These are phyloP conservation scores for Larimichthys polyactis DNA, from an alignment of 2,113 vertebrate genomes.

Conservation along the genomic window DNA sequence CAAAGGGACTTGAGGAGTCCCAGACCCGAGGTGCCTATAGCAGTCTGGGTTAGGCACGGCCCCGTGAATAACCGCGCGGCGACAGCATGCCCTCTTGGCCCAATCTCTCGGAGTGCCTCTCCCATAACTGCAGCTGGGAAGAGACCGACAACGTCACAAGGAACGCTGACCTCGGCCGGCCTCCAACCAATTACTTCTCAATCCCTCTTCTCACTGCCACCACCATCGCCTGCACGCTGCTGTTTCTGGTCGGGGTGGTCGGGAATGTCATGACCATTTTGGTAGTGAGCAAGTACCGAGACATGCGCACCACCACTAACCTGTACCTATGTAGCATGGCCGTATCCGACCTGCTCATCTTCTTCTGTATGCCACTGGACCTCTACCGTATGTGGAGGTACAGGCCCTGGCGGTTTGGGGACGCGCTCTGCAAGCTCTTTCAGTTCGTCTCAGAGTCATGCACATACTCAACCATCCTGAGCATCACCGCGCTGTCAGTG, in stretches of 20 bases:
- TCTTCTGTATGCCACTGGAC: constrained; percentile 97
- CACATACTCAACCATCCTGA: constrained; percentile 97
- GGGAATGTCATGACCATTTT: constrained; percentile 96
- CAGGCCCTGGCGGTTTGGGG: constrained; percentile 94
- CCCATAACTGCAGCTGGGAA: constrained; percentile 83
- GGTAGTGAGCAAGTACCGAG: constrained; percentile 92
- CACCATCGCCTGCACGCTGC: constrained; percentile 89
- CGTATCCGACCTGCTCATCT: constrained; percentile 95
- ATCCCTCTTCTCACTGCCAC: constrained; percentile 90
- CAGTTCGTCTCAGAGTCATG: constrained; percentile 96
- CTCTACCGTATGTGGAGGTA: constrained; percentile 96
- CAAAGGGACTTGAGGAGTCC: constrained; percentile 48
- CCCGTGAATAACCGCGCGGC: constrained; percentile 60
- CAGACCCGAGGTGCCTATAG: constrained; percentile 43
- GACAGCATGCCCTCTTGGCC: constrained; percentile 87
- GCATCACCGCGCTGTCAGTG: constrained; percentile 95
- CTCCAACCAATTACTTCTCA: constrained; percentile 87
- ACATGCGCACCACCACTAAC: constrained; percentile 97
- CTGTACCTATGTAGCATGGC: constrained; percentile 98
- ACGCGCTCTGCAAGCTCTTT: constrained; percentile 95
- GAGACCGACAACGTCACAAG: constrained; percentile 64
- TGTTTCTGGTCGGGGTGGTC: constrained; percentile 89
- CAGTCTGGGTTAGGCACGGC: constrained; percentile 54
- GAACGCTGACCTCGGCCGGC: constrained; percentile 38
- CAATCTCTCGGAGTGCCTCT: constrained; percentile 75